Conservation (phyloP, 2,888 invertebrate species). For the Lamellibrachia satsuma region DNA sequence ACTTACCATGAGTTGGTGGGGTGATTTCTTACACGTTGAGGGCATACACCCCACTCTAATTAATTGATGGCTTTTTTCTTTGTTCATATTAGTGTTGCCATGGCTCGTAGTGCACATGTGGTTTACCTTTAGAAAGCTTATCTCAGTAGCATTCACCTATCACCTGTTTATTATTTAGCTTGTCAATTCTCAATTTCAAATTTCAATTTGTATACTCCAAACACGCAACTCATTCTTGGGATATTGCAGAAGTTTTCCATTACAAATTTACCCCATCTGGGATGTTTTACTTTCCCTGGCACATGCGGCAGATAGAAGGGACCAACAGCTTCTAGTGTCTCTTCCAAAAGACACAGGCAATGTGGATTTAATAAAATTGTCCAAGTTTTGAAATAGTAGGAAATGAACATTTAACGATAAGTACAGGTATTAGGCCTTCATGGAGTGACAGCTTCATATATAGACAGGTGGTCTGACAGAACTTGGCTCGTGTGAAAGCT, state of each 20-base stretch:
- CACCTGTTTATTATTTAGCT: neutral
- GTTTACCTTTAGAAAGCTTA: neutral
- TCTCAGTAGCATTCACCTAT: neutral
- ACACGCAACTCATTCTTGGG: too few species aligned
- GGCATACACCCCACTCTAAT: neutral
- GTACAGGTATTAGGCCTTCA: neutral
- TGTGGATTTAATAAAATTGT: neutral
- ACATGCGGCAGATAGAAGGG: too few species aligned
- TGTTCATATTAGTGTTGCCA: neutral
- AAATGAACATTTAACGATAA: neutral
- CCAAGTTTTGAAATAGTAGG: neutral
- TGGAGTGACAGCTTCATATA: neutral
- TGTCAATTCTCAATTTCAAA: neutral
- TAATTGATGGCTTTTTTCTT: neutral
- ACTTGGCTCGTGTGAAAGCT: neutral
- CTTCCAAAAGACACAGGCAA: too few species aligned
- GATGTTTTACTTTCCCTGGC: too few species aligned
- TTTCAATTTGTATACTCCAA: too few species aligned
- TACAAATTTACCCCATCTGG: too few species aligned
- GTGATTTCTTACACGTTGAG: neutral
- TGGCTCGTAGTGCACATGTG: neutral
- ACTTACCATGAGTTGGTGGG: neutral
- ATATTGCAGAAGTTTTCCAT: too few species aligned
- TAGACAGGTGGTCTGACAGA: neutral
- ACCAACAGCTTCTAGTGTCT: too few species aligned